Evolutionary conservation across 2,113 vertebrate species (phyloP).

Genomic region (Apus apus): DNA sequence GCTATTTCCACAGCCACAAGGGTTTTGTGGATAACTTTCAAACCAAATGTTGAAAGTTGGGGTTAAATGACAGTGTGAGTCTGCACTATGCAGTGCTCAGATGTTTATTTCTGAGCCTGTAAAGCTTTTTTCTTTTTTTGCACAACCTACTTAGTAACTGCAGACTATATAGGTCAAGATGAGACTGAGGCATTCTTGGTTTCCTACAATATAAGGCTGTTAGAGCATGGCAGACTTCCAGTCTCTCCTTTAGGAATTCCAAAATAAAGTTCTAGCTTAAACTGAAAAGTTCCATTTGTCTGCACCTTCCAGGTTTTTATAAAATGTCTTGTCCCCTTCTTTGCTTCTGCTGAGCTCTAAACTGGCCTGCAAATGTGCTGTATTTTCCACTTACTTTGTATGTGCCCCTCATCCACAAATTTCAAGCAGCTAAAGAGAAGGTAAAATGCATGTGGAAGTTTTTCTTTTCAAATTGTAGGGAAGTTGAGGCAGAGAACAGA

Average conservation of each 20-base stretch:
- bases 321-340: background rate
- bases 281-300: conserved; percentile 12
- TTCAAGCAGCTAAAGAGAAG: background rate
- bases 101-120: background rate
- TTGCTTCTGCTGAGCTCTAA: background rate
- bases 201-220: background rate
- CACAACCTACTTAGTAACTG: background rate
- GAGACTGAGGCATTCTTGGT: background rate
- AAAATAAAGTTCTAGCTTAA: conserved; percentile 1
- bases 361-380: background rate
- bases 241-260: conserved; percentile 13
- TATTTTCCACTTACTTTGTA: background rate
- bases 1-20: background rate
- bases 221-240: conserved; percentile 3
- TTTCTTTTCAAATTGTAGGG: background rate
- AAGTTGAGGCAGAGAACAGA: background rate
- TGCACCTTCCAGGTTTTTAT: conserved; percentile 2
- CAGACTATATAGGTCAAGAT: background rate
- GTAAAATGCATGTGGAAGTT: background rate
- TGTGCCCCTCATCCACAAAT: background rate
- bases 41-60: background rate
- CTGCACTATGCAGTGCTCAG: background rate
- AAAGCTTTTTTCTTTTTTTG: background rate
- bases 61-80: background rate
- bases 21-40: background rate